These are phyloP conservation scores for Dreissena rostriformis DNA, from an alignment of 1,140 invertebrate species.

Conservation along the genomic window DNA sequence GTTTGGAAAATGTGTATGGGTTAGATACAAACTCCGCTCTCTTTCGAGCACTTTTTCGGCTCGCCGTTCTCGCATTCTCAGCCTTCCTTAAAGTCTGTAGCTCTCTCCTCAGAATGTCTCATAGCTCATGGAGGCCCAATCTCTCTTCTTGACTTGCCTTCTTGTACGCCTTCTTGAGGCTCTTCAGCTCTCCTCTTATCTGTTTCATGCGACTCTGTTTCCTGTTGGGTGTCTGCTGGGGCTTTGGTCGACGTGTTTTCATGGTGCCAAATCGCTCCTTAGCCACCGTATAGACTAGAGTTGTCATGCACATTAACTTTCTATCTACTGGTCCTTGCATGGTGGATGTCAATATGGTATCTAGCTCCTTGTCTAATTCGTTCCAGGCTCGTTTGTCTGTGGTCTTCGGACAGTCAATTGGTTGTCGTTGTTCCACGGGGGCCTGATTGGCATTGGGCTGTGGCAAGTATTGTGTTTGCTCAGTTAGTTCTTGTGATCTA, in stretches of 20 bases:
- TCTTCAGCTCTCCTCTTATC: slow-evolving; percentile 6
- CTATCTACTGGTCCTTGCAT: slow-evolving; percentile 18
- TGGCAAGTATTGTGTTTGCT: not conserved
- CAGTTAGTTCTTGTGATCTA: not conserved
- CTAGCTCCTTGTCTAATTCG: slow-evolving; percentile 15
- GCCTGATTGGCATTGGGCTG: not conserved
- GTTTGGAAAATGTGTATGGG: slow-evolving; percentile 25
- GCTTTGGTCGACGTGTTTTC: not conserved
- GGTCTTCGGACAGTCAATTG: slow-evolving; percentile 19
- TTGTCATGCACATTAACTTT: slow-evolving; percentile 1
- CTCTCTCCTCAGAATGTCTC: not conserved
- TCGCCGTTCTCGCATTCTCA: not conserved
- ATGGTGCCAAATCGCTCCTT: slow-evolving; percentile 16
- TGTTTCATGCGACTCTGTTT: slow-evolving; percentile 15
- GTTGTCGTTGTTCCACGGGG: not conserved
- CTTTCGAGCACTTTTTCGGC: slow-evolving; percentile 5
- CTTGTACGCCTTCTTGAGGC: slow-evolving; percentile 7
- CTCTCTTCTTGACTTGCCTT: slow-evolving; percentile 19
- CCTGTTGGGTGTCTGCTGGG: slow-evolving; percentile 8
- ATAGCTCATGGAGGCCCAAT: slow-evolving; percentile 1
- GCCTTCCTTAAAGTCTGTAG: not conserved
- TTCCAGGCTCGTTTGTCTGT: slow-evolving; percentile 18
- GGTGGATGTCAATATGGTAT: not conserved
- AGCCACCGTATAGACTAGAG: slow-evolving; percentile 7
- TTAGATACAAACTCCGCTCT: slow-evolving; percentile 15